Conservation (phyloP, 2,797 vertebrate genomes). For the Falco cherrug region DNA sequence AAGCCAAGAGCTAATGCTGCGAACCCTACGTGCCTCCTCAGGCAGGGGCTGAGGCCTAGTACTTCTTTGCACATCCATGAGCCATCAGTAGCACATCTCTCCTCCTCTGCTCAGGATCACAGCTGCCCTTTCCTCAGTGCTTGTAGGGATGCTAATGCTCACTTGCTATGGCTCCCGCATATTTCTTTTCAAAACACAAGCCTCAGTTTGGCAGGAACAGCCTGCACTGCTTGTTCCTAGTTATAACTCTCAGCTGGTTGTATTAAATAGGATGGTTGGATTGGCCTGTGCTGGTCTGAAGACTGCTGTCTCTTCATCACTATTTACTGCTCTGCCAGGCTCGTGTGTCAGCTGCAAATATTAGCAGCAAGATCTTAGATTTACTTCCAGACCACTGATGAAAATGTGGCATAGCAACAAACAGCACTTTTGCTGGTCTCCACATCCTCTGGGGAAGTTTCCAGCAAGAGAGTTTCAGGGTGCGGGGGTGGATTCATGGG, state of each 20-base stretch:
- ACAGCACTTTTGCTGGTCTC: not conserved
- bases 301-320: not conserved
- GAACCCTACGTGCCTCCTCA: rapidly evolving
- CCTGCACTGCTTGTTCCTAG: conserved; percentile 29
- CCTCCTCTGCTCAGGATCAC: not conserved
- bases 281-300: not conserved
- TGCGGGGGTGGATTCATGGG: rapidly evolving
- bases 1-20: not conserved
- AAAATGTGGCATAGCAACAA: not conserved
- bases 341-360: conserved; percentile 3
- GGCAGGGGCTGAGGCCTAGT: not conserved
- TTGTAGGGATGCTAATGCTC: not conserved
- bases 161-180: not conserved
- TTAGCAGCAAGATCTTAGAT: conserved; percentile 1
- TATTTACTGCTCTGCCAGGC: conserved; percentile 52
- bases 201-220: conserved; percentile 38
- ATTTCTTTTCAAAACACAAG: not conserved
- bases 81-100: not conserved
- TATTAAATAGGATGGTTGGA: conserved; percentile 25
- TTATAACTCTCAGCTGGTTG: conserved; percentile 4
- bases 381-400: not conserved
- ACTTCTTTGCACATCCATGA: not conserved
- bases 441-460: not conserved
- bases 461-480: rapidly evolving
- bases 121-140: not conserved